A percentile compares a stretch with the other conserved stretches of the same genome.
These are phyloP conservation scores for Protophormia terraenovae DNA, from an alignment of 2,888 invertebrate species.

Conservation along the genomic window DNA sequence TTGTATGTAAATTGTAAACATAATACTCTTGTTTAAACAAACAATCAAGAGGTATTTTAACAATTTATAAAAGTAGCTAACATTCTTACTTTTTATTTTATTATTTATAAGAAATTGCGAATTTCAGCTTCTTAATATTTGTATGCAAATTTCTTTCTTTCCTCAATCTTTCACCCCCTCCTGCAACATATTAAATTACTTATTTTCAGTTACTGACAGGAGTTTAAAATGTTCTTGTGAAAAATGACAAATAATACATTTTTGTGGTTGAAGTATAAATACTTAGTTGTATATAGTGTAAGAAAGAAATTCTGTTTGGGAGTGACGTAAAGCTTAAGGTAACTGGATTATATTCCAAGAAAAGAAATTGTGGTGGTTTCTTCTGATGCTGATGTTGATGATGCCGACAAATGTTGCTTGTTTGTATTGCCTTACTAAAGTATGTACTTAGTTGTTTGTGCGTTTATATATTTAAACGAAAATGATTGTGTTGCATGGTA, in stretches of 20 bases:
- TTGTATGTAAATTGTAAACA: constrained; percentile 44
- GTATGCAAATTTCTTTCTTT: constrained; percentile 50
- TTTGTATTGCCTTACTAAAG: background rate
- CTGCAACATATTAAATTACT: constrained; percentile 60
- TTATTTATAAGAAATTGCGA: constrained; percentile 45
- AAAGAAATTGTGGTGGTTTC: constrained; percentile 36
- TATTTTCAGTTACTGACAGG: constrained; percentile 62
- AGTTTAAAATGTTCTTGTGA: constrained; percentile 60
- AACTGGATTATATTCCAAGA: constrained; percentile 57
- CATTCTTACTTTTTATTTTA: background rate
- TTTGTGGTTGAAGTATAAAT: constrained; percentile 56
- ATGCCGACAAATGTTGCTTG: constrained; percentile 8
- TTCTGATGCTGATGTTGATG: background rate
- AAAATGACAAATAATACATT: constrained; percentile 66
- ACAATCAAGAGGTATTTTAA: constrained; percentile 65
- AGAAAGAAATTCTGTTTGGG: background rate
- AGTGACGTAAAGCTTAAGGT: constrained; percentile 61
- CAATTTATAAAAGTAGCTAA: constrained; percentile 58
- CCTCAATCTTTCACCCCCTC: background rate
- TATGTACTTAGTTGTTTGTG: constrained; percentile 1
- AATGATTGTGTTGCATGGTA: constrained; percentile 41
- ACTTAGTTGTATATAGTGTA: background rate
- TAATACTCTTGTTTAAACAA: constrained; percentile 60
- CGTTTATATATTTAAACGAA: constrained; percentile 4
- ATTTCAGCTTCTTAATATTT: constrained; percentile 23